Evolutionary conservation across 2,888 invertebrate species (phyloP), one percentile per base, ranked within the genome.

Genomic region (Julus scandinavius): DNA sequence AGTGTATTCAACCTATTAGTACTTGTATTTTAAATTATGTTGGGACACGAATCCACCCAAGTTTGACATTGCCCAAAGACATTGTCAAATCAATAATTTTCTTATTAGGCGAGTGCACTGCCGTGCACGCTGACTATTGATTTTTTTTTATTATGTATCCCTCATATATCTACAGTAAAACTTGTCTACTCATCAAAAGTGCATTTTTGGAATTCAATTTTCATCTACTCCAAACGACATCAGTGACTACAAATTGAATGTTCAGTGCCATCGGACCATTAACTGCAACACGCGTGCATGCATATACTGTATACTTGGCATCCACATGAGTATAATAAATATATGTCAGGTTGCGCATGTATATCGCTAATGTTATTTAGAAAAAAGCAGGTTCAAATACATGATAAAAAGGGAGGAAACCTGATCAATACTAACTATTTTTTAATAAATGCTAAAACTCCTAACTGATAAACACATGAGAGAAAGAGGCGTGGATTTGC

Each of bases 11-110:
- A 20, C 63, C 20, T 29, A 72, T 72, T 72, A 80, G 38, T 15
- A 38, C 29, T 38, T 80, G 38, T 80, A 40, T 38, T 80, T 80
- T 80, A 80, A 80, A 80, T 80, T 29, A 38, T 38, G 38, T 80
- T 38, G 13, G 80, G 15, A 20, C 80, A 80, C 13, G 29, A 80
- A 38, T 80, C 11, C 80, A 72, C 72, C 29, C 72, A 13, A 38
- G 80, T 80, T 38, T 80, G 80, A 80, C 80, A 80, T 80, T 80
- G 80, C 80, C 80, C 80, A 80, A 80, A 80, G 80, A 80, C 80
- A 80, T 29, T 54, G 54, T 54, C 80, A 38, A 80, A 80, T 80
- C 80, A 80, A 80, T 80, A 80, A 15, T 38, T 80, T 38, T 80
- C 72, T 80, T 80, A 38, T 80, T 80, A 80, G 38, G 80, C 80